Evolutionary conservation across 2,888 invertebrate genomes (phyloP), one percentile per base, ranked within the genome.

Genomic region (Tetropium fuscum): DNA sequence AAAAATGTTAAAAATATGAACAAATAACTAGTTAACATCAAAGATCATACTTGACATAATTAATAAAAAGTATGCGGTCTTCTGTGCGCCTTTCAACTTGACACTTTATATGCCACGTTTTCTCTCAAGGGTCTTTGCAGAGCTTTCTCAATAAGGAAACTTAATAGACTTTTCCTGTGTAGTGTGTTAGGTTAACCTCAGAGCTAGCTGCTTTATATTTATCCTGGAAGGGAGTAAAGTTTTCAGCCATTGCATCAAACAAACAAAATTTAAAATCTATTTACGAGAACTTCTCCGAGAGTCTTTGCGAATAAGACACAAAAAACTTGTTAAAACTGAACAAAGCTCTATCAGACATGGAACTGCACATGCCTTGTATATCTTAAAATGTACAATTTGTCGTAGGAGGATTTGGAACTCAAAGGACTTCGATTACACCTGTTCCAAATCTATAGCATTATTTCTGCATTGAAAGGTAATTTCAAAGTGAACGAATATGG

Each of bases 241-340:
- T 45, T 45, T 32, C 30, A 30, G 5, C 45, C 27, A 10, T 30
- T 18, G 10, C 32, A 19, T 45, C 45, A 10, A 27, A 25, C 44
- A 44, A 18, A 27, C 27, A 15, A 30, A 45, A 30, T 45, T 45
- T 45, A 32, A 16, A 41, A 41, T 41, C 41, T 10, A 20, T 41
- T 41, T 41, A 20, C 10, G 5, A 4, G n/a, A 41, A 41, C 22
- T 20, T 41, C 11, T 20, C 10, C 16, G 1, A 18, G 40, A 40
- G n/a, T 40, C 11, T 30, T 45, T 25, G 30, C 45, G 11, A 18
- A 27, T 22, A 15, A 20, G 11, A 30, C 3, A 16, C 11, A n/a
- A 32, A 45, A 16, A 32, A 32, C 18, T 30, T 18, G 30, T 45
- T 30, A 16, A 16, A 10, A 45, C 15, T 45, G 18, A 30, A 16